phyloP scores from a whole-genome alignment of 1,140 invertebrate genomes.

The Matsumurasca onukii region DNA sequence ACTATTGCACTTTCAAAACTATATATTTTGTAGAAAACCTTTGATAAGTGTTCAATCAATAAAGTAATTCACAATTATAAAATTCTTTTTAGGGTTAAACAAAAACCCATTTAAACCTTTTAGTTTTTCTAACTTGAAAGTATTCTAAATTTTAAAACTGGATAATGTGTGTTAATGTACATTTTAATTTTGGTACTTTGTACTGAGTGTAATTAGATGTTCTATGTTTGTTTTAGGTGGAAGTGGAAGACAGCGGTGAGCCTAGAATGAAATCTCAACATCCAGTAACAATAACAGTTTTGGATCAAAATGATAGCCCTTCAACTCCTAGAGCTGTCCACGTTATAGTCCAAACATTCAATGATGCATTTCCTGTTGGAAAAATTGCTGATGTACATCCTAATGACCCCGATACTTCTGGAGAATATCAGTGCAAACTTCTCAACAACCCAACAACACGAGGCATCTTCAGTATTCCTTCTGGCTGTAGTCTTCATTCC shows the following conservation, averaged over 20 bases:
- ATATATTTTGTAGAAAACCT: too few species aligned
- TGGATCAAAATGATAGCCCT: constrained; percentile 91
- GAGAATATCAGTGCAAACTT: constrained; percentile 85
- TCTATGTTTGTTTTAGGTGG: constrained; percentile 56
- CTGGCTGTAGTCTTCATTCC: constrained; percentile 76
- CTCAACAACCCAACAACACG: constrained; percentile 57
- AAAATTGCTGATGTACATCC: constrained; percentile 90
- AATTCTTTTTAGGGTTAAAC: too few species aligned
- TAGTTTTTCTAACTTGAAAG: too few species aligned
- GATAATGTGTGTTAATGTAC: too few species aligned
- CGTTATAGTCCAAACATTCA: constrained; percentile 76
- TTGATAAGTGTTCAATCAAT: too few species aligned
- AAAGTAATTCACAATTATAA: too few species aligned
- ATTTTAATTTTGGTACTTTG: too few species aligned
- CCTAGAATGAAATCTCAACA: constrained; percentile 80
- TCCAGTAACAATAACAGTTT: constrained; percentile 70
- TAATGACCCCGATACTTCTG: constrained; percentile 83
- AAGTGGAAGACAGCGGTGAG: constrained; percentile 86
- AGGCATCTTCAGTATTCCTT: constrained; percentile 68
- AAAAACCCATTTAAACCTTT: too few species aligned
- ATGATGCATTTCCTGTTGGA: constrained; percentile 66
- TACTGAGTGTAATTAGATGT: too few species aligned
- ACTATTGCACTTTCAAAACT: too few species aligned
- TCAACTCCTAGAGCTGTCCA: constrained; percentile 80
- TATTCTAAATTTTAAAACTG: too few species aligned